A percentile compares a stretch with the other conserved stretches of the same genome.
These are phyloP conservation scores for Stenurella melanura DNA, from an alignment of 2,888 invertebrate genomes.

Conservation along the genomic window DNA sequence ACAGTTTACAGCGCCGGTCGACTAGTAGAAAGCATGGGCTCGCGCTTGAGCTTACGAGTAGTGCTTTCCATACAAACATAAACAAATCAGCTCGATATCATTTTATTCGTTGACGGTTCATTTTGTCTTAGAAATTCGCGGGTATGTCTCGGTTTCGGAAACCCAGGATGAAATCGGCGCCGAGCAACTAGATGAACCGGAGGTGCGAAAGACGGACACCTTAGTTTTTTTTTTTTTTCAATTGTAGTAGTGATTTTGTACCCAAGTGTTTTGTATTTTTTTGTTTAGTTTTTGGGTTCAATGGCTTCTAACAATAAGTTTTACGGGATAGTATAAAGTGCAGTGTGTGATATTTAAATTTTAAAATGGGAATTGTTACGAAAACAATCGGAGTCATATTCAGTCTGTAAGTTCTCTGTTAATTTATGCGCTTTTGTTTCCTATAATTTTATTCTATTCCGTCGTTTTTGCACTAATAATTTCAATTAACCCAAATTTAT, in stretches of 20 bases:
- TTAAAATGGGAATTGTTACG: conserved; percentile 83
- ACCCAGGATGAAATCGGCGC: not conserved
- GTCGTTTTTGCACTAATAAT: conserved; percentile 39
- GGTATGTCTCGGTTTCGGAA: conserved; percentile 1
- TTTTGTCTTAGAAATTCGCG: not conserved
- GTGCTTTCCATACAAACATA: conserved; percentile 39
- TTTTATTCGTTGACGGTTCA: not conserved
- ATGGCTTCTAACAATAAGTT: conserved; percentile 11
- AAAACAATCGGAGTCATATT: conserved; percentile 87
- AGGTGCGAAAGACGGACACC: not conserved
- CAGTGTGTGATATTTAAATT: conserved; percentile 26
- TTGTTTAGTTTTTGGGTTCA: conserved; percentile 18
- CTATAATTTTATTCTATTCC: conserved; percentile 6
- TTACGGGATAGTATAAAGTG: conserved; percentile 26
- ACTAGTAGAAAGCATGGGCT: conserved; percentile 28
- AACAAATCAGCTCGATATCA: conserved; percentile 20
- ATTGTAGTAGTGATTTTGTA: conserved; percentile 1
- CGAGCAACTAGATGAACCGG: not conserved
- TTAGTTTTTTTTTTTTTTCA: not conserved
- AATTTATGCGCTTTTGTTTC: conserved; percentile 39
- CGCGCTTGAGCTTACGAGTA: conserved; percentile 30
- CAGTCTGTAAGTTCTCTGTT: conserved; percentile 82
- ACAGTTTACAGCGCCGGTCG: conserved; percentile 34
- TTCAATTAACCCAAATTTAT: conserved; percentile 46
- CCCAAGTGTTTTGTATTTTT: conserved; percentile 3